A percentile compares a stretch with the other conserved stretches of the same genome.
phyloP scores from a whole-genome alignment of 1,140 invertebrate genomes.

The Ctenoplectra terminalis region DNA sequence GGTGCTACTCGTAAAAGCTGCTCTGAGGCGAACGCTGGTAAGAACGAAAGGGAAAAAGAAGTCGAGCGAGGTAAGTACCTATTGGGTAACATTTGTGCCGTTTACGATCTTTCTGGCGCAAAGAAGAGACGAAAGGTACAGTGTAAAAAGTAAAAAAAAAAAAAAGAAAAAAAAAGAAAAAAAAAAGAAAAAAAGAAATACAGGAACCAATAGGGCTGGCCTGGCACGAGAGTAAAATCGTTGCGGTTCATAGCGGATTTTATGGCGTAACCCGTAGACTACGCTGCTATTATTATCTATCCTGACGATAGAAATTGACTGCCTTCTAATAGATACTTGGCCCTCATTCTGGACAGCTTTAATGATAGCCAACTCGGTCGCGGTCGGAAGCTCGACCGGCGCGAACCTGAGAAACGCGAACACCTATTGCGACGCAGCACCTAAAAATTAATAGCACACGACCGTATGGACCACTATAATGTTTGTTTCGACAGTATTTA shows the following conservation, averaged over 20 bases:
- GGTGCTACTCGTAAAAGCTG: slow-evolving; percentile 31
- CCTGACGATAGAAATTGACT: slow-evolving; percentile 54
- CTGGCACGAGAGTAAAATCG: slow-evolving; percentile 62
- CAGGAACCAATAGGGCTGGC: no score
- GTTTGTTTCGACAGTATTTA: not conserved
- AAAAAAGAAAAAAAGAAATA: slow-evolving; percentile 7
- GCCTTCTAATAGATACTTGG: slow-evolving; percentile 56
- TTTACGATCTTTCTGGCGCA: slow-evolving; percentile 57
- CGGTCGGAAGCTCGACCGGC: slow-evolving; percentile 16
- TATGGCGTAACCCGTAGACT: slow-evolving; percentile 62
- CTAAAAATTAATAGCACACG: not conserved
- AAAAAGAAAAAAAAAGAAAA: not conserved
- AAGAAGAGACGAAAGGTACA: slow-evolving; percentile 27
- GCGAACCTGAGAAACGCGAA: no score
- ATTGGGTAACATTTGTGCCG: slow-evolving; percentile 59
- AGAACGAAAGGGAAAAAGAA: slow-evolving; percentile 19
- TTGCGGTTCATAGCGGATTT: slow-evolving; percentile 68
- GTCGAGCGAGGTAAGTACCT: slow-evolving; percentile 29
- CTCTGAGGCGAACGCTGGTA: not conserved
- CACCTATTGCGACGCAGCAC: not conserved
- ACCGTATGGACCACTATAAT: not conserved
- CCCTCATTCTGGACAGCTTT: slow-evolving; percentile 20
- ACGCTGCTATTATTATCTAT: slow-evolving; percentile 71
- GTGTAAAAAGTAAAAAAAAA: not conserved
- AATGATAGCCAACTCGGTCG: slow-evolving; percentile 46